phyloP scores from a whole-genome alignment of 2,113 vertebrate species.

The Actenoides hombroni region DNA sequence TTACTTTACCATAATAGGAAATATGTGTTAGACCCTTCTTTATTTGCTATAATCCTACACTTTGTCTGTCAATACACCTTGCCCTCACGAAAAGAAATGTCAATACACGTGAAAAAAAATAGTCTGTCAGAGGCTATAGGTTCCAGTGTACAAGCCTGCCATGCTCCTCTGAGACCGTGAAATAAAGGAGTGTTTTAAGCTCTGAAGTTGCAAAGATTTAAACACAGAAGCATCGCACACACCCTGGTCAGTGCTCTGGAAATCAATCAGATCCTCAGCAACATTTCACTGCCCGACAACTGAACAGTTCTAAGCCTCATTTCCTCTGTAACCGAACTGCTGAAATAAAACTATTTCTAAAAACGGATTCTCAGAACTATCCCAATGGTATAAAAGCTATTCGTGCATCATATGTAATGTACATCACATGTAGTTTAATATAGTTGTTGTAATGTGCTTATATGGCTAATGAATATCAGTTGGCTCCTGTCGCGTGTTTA shows the following conservation, averaged over 20 bases:
- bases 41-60: neutral
- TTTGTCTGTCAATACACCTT: neutral
- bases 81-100: neutral
- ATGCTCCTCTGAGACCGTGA: neutral
- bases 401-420: constrained; percentile 35
- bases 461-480: constrained; percentile 61
- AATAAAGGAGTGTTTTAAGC: neutral
- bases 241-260: constrained; percentile 11
- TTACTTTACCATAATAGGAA: neutral
- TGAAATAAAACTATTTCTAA: constrained; percentile 51
- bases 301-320: constrained; percentile 46
- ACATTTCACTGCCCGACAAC: constrained; percentile 11
- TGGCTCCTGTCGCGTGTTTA: constrained; percentile 34
- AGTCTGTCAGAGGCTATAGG: neutral
- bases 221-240: neutral
- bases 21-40: neutral
- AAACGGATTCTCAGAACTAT: constrained; percentile 55
- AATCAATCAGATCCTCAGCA: constrained; percentile 28
- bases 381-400: constrained; percentile 33
- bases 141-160: neutral
- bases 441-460: constrained; percentile 46
- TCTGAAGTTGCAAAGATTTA: neutral
- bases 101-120: neutral
- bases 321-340: constrained; percentile 52
- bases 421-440: constrained; percentile 48